These are phyloP conservation scores for Bergia puertoricense DNA, from an alignment of 92 coral and sea anemone genomes.

Conservation along the genomic window DNA sequence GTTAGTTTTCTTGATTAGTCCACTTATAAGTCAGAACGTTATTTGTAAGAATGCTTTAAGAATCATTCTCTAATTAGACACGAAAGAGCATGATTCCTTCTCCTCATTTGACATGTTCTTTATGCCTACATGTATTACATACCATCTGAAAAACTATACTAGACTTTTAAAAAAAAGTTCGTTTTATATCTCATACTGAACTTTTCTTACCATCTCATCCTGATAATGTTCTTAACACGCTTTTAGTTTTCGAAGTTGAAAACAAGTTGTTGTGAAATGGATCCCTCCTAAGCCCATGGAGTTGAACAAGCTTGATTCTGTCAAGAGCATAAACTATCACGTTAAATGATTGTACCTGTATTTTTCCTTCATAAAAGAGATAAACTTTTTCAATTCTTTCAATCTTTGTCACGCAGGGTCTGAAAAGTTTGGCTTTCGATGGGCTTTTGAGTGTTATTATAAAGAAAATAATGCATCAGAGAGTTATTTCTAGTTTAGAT, in stretches of 20 bases:
- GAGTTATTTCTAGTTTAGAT: no score
- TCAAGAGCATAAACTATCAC: neutral
- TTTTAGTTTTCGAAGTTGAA: no score
- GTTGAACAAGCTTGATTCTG: neutral
- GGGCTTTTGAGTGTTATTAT: neutral
- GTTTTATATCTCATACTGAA: no score
- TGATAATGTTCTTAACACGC: no score
- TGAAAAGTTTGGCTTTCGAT: neutral
- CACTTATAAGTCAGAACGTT: no score
- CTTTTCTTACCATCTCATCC: neutral
- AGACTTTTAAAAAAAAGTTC: no score
- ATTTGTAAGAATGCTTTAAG: neutral
- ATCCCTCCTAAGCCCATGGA: neutral
- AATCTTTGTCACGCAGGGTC: neutral
- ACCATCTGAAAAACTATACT: neutral
- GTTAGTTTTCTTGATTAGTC: neutral
- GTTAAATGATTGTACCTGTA: neutral
- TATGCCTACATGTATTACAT: neutral
- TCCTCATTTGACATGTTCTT: neutral
- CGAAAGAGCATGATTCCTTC: neutral
- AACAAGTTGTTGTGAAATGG: neutral
- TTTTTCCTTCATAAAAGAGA: no score
- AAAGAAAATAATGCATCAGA: neutral
- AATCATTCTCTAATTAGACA: neutral
- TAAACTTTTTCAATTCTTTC: no score